Conservation (phyloP, 92 coral and sea anemone genomes). For the Palythoa heliodiscus region DNA sequence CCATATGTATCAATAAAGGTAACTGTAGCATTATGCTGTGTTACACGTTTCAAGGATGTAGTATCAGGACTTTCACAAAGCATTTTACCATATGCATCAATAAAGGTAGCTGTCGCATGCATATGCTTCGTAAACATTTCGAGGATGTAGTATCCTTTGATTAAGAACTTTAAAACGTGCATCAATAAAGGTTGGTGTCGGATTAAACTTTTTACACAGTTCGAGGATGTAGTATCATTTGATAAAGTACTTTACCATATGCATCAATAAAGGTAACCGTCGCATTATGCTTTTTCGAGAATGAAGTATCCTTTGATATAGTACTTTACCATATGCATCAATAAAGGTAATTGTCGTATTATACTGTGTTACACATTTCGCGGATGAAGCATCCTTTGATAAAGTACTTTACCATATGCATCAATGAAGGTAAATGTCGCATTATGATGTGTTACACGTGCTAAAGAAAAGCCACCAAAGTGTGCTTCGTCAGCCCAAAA, state of each 20-base stretch:
- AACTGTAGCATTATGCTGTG: too few relatives aligned
- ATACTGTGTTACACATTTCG: conserved; percentile 17
- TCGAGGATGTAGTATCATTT: too few relatives aligned
- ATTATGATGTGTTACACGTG: conserved; percentile 58
- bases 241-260: too few relatives aligned
- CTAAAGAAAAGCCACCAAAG: conserved; percentile 83
- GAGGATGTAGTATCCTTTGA: too few relatives aligned
- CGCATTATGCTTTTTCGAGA: not conserved
- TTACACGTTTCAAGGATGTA: conserved; percentile 59
- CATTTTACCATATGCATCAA: conserved; percentile 72
- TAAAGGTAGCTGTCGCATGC: conserved; percentile 68
- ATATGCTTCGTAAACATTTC: not conserved
- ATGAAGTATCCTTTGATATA: too few relatives aligned
- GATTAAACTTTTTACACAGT: too few relatives aligned
- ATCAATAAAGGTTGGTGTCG: too few relatives aligned
- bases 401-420: conserved; percentile 67
- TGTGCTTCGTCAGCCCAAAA: conserved; percentile 82
- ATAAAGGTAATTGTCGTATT: too few relatives aligned
- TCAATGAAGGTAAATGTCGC: conserved; percentile 77
- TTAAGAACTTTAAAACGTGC: too few relatives aligned
- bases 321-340: too few relatives aligned
- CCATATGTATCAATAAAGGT: too few relatives aligned
- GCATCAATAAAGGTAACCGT: not conserved
- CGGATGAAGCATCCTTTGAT: conserved; percentile 63
- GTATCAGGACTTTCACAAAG: conserved; percentile 60